Evolutionary conservation across 2,113 vertebrate genomes (phyloP), one percentile per base, ranked within the genome.

Genomic region (Gasterosteus nipponicus): DNA sequence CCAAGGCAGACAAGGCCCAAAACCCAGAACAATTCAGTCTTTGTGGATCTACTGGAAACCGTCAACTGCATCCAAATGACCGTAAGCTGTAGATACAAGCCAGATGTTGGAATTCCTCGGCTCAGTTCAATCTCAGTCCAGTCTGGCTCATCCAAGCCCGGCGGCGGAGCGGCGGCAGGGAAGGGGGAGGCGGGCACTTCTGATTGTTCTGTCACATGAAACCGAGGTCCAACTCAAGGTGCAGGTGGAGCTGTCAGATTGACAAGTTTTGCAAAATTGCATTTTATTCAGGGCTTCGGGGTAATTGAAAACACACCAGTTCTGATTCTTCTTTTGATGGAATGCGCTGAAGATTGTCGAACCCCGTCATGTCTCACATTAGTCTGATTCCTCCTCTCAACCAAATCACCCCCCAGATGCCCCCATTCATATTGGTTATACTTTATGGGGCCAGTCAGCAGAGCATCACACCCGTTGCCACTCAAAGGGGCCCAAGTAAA

Each of bases 21-120:
- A 56, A 89, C 91, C 86, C 88, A 89, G 93, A 94, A 95, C 94
- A 95, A 94, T 95, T 82, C 91, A 80, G 88, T 88, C 93, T 94
- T 95, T 95, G 94, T 94, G 93, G 86, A 93, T 93, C 92, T 92
- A 93, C 94, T 94, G 93, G 94, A 94, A 94, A 92, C 92, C 91
- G 92, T 93, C 93, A 89, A 91, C 92, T 91, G 91, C 91, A 91
- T 94, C 94, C 91, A 93, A 94, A 94, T 95, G 94, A 94, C 91
- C 93, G 91, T 93, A 94, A 93, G 91, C 90, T 88, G 88, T 76
- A 95, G 94, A 95, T 94, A 94, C 93, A 94, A 95, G 94, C 93
- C 94, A 95, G 94, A 95, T 95, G 94, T 95, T 92, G 92, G 92
- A 94, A 95, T 94, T 94, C 94, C 91, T 93, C 77, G 16, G 86